Evolutionary conservation across 2,888 invertebrate species (phyloP).

Genomic region (Celastrina argiolus): DNA sequence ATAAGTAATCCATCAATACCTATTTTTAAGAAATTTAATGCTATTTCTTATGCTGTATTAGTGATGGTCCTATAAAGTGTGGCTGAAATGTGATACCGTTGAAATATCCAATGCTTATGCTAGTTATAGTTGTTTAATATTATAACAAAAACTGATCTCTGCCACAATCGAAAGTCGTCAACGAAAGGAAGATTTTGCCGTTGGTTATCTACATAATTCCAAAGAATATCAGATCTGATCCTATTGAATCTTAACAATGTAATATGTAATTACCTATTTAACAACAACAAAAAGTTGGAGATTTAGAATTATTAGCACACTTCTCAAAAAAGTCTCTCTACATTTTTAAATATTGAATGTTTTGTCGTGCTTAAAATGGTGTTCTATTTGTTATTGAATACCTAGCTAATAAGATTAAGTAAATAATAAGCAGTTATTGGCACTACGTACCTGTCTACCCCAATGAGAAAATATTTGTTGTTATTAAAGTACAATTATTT

Average conservation of each 20-base stretch:
- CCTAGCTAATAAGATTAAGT: constrained; percentile 74
- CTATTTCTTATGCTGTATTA: constrained; percentile 52
- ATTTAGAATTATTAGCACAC: constrained; percentile 78
- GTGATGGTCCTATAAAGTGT: constrained; percentile 47
- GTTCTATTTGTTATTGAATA: constrained; percentile 80
- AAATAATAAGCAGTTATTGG: constrained; percentile 77
- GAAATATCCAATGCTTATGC: constrained; percentile 65
- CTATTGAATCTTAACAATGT: constrained; percentile 51
- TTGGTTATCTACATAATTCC: constrained; percentile 55
- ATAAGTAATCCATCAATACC: constrained; percentile 51
- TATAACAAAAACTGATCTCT: constrained; percentile 60
- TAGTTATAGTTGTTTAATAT: constrained; percentile 53
- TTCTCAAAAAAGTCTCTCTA: constrained; percentile 79
- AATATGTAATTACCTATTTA: constrained; percentile 37
- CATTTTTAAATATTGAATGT: constrained; percentile 78
- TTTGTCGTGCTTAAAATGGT: constrained; percentile 80
- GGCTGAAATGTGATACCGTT: constrained; percentile 70
- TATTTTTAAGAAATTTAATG: constrained; percentile 54
- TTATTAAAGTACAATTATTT: constrained; percentile 35
- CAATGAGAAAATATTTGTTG: constrained; percentile 43
- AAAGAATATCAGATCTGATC: constrained; percentile 66
- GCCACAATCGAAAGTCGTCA: constrained; percentile 70
- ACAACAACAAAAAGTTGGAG: constrained; percentile 60
- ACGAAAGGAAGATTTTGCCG: constrained; percentile 55
- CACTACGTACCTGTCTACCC: constrained; percentile 55